Evolutionary conservation across 2,797 vertebrate species (phyloP).

Genomic region (Phaenicophaeus curvirostris): DNA sequence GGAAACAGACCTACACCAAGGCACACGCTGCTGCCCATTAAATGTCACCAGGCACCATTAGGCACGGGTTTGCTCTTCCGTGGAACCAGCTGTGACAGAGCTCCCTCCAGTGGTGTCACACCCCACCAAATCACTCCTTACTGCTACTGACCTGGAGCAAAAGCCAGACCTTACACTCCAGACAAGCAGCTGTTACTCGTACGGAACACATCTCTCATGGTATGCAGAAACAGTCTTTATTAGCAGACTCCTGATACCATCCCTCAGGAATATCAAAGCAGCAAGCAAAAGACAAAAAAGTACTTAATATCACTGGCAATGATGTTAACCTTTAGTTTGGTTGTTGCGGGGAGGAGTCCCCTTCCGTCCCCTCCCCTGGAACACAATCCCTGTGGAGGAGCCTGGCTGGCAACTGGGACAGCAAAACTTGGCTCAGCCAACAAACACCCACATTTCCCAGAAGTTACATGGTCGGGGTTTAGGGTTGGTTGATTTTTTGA

Average conservation of each 20-base stretch:
- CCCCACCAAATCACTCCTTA: accelerated
- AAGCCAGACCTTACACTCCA: accelerated
- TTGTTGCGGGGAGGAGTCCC: background rate
- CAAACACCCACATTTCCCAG: background rate
- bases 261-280: background rate
- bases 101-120: conserved; percentile 51
- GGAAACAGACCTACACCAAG: accelerated
- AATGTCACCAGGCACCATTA: accelerated
- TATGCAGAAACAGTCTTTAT: background rate
- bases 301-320: background rate
- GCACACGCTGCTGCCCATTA: accelerated
- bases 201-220: accelerated
- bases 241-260: background rate
- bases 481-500: background rate
- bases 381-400: background rate
- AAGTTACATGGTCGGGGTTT: background rate
- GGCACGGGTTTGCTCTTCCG: accelerated
- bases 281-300: background rate
- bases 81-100: background rate
- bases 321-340: accelerated
- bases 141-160: accelerated
- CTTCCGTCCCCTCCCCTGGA: background rate
- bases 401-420: background rate
- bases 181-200: accelerated
- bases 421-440: background rate